Base-by-base conservation (phyloP, 1,140 invertebrate species). In the Ceratina calcarata region DNA sequence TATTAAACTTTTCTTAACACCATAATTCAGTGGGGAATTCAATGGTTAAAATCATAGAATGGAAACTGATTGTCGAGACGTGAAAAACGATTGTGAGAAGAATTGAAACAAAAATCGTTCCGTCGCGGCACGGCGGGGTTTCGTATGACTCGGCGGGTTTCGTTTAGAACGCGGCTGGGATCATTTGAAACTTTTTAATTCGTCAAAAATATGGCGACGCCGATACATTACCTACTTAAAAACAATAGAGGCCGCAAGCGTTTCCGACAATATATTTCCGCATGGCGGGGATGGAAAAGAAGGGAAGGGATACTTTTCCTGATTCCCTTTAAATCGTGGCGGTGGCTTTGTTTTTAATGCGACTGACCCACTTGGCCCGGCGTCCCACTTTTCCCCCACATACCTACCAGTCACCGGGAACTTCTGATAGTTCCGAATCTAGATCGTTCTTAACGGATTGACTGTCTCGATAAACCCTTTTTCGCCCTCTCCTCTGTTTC, bases 211-310 rank as follows among this genome's bases (percentile, higher is more conserved):
- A 76, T 75, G 16, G 77, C 32, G 49, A 24, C 71, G 58, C 70
- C 80, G 73, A 86, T 86, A 85, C 84, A 86, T 86, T 83, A 81
- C 84, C 85, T 83, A 86, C 84, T 86, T 86, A 86, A 86, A 86
- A 85, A 86, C 84, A 86, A 85, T 85, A 75, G 75, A 62, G 68
- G 84, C 77, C 85, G 84, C 80, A 64, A 86, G 72, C 84, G 81
- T 86, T 86, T 61, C 84, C 77, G 72, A 86, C 84, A 86, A 86
- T 86, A 78, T 83, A 86, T 86, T 86, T 83, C 69, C 84, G 73
- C 66, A 24, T 24, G 20, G 58, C 57, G 72, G 62, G 57, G 76
- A 45, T 10, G 55, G 55, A n/a, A 57, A 57, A n/a, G 55, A n/a
- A 18, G 55, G 55, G 55, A 57, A n/a, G 57, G 65, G 78, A 83